Conservation (phyloP, 2,888 invertebrate species). For the Teleiodes luculella region DNA sequence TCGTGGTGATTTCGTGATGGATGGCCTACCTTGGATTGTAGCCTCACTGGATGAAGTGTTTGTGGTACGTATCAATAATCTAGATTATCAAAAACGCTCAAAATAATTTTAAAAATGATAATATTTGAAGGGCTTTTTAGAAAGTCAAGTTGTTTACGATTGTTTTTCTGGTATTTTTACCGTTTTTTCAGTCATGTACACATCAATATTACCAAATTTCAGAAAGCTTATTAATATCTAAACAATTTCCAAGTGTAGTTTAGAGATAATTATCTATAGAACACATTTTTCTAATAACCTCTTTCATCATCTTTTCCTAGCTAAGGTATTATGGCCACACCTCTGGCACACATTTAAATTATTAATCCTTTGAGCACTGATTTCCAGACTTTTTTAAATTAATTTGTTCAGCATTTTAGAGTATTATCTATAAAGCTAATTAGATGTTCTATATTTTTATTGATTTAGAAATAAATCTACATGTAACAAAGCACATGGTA, state of each 20-base stretch:
- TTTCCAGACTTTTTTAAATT: too few species aligned
- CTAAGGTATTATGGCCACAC: neutral
- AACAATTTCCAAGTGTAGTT: too few species aligned
- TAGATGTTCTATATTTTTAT: neutral
- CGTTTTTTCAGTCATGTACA: neutral
- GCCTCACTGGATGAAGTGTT: conserved; percentile 58
- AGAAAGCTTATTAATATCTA: too few species aligned
- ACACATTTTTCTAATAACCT: neutral
- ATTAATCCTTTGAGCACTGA: too few species aligned
- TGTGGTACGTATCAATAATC: conserved; percentile 55
- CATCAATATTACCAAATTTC: too few species aligned
- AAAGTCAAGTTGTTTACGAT: neutral
- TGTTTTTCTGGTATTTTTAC: neutral
- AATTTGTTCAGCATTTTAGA: neutral
- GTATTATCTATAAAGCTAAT: neutral
- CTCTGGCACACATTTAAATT: neutral
- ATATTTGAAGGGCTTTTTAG: neutral
- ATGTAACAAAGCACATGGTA: neutral
- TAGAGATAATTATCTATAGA: too few species aligned
- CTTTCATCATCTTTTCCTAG: neutral
- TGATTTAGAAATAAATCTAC: neutral
- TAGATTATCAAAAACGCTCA: neutral
- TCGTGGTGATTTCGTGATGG: conserved; percentile 43
- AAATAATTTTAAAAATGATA: neutral
- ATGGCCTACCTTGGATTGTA: conserved; percentile 36